A percentile compares a stretch with the other conserved stretches of the same genome.
Conservation (phyloP, 2,113 vertebrate species). For the Triplophysa dalaica region DNA sequence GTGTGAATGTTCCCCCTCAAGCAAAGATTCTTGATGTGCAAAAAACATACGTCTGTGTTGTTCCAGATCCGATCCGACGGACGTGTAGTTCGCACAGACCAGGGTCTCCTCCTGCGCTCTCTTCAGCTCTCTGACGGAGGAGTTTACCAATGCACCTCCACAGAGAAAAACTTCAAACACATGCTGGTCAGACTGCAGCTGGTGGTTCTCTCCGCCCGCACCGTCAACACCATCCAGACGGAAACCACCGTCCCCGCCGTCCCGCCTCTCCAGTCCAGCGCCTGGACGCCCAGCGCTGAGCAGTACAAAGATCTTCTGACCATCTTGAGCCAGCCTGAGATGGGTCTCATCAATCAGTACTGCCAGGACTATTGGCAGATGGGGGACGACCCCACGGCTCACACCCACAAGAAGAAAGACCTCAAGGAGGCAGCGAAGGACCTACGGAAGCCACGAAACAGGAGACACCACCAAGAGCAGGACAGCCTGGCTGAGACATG, state of each 20-base stretch:
- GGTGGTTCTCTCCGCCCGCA: constrained; percentile 85
- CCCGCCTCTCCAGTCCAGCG: constrained; percentile 69
- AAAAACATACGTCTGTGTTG: background rate
- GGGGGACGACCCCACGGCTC: constrained; percentile 70
- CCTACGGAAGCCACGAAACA: constrained; percentile 86
- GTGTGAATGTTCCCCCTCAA: too few species aligned
- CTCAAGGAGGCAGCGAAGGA: constrained; percentile 85
- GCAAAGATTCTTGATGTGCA: too few species aligned
- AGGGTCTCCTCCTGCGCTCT: constrained; percentile 90
- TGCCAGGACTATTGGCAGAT: constrained; percentile 97
- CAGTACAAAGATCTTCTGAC: constrained; percentile 95
- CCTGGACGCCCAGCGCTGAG: constrained; percentile 76
- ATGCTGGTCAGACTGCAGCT: constrained; percentile 89
- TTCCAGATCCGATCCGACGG: constrained; percentile 88
- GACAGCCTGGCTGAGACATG: constrained; percentile 86
- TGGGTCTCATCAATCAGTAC: constrained; percentile 98
- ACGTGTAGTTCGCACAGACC: constrained; percentile 89
- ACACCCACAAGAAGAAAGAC: constrained; percentile 80
- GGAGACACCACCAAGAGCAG: constrained; percentile 88
- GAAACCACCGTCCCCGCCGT: constrained; percentile 71
- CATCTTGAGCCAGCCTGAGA: constrained; percentile 93
- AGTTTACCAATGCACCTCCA: constrained; percentile 94
- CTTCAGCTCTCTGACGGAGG: constrained; percentile 87
- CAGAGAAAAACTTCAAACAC: constrained; percentile 99
- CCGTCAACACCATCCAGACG: constrained; percentile 85